These are phyloP conservation scores for Formicarius rufipectus DNA, from an alignment of 2,113 vertebrate genomes.

Conservation along the genomic window DNA sequence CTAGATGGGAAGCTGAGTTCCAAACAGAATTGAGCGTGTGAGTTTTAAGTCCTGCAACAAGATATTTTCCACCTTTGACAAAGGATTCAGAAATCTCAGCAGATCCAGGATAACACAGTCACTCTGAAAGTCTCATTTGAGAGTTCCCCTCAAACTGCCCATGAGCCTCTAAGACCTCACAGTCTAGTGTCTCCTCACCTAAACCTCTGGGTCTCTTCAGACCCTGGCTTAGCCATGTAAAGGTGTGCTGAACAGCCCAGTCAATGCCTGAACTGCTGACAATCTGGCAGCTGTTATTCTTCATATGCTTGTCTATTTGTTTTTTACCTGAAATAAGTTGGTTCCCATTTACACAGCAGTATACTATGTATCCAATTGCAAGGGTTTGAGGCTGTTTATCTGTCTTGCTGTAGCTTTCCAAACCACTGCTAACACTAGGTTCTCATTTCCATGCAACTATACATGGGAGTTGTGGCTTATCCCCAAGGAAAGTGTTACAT, in stretches of 20 bases:
- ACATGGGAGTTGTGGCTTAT: background rate
- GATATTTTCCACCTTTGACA: background rate
- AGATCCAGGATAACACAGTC: background rate
- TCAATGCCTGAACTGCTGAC: background rate
- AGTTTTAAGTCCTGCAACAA: background rate
- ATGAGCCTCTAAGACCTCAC: background rate
- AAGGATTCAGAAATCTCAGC: background rate
- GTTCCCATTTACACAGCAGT: background rate
- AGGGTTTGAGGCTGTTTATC: background rate
- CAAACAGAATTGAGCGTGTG: background rate
- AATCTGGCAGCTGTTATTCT: background rate
- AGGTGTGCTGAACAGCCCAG: background rate
- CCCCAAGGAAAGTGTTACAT: background rate
- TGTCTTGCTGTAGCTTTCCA: background rate
- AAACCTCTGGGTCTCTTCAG: background rate
- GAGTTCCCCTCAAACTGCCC: background rate
- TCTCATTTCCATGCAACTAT: background rate
- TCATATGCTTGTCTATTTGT: background rate
- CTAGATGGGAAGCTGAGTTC: background rate
- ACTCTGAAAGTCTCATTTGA: background rate
- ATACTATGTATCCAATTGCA: fast-evolving
- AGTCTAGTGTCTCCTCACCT: background rate
- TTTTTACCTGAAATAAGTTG: background rate
- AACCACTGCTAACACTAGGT: background rate
- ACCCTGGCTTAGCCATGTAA: background rate